Evolutionary conservation across 2,797 vertebrate species (phyloP), one percentile per base, ranked within the genome.

Genomic region (Yasuhikotakia modesta): DNA sequence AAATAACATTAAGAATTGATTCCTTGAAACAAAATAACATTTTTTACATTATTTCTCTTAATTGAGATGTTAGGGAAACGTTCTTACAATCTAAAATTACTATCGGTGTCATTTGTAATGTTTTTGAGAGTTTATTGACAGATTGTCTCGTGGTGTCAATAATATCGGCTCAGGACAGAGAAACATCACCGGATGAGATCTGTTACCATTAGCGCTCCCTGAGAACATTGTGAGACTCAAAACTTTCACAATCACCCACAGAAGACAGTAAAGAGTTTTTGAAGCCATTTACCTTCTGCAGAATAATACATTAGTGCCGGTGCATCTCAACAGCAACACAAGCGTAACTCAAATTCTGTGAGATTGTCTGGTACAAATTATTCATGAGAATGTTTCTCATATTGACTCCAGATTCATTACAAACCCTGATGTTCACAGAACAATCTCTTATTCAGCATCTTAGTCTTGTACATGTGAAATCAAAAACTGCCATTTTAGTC

Each of bases 301-400:
- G 39, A 65, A 65, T 65, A 74, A 74, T 64, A 53, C 30, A 74
- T 65, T 64, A 74, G 46, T 27, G 35, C 19, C 58, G 52, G 24
- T 16, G 46, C 50, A 64, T 39, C 45, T n/a, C 63, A 73, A 39
- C 30, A 73, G 45, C 27, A 73, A 74, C 30, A 74, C 45, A 53
- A 74, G 39, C 39, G 17, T 27, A 24, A 46, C 46, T 32, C 58
- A 73, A 63, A 52, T 27, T 63, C 27, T 52, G 16, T 43, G 11
- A 11, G 1, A 11, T 22, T 27, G 13, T 24, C 22, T 24, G n/a
- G 12, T 2, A 52, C 30, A 19, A 53, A 74, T 53, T 43, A 65
- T 65, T 53, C 32, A 74, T 72, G 17, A 61, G 17, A 61, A 48
- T 64, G 39, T 43, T 43, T 43, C 39, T 11, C 39, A 43, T 43